Base-by-base conservation (phyloP, 2,113 vertebrate genomes). In the Ammodytes dubius region DNA sequence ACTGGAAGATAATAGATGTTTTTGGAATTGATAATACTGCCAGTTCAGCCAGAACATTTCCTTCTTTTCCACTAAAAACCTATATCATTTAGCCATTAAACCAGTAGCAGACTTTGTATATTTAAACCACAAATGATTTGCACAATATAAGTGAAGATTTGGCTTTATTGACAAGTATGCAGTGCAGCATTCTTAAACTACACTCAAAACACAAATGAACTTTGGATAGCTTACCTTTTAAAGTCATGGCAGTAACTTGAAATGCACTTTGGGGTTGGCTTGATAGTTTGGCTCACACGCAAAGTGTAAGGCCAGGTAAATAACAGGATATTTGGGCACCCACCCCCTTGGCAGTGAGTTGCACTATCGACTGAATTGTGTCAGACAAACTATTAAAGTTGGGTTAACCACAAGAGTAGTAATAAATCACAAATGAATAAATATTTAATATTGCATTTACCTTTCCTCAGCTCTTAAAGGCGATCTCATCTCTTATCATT, bases 141-240 rank as follows among this genome's bases (percentile, higher is more conserved):
- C 39, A 75, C 42, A 47, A 35, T 19, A 56, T 17, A 27, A 79
- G 57, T 27, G 39, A 63, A 42, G 10, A 56, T 6, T 66, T 19
- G 60, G 68, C 57, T 72, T 68, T 53, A 68, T 12, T 40, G 60
- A 19, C 1, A 1, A 63, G 15, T 57, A 60, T 15, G 15, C 6
- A 70, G 46, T 50, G 17, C 47, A 66, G 43, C 47, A 56, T 39
- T 70, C 49, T 72, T 83, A 64, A 83, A 87, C 52, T 47, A 47
- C 11, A 58, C 57, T 60, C 66, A 77, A 78, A 75, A 57, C 4
- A 73, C 42, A 47, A 67, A 56, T 82, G 59, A 88, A 87, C 81
- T 76, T 71, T 86, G 83, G 79, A 70, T 89, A 86, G 71, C 69
- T 69, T 79, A 61, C 61, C 57, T 74, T 67, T 60, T 64, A 70